A percentile compares a stretch with the other conserved stretches of the same genome.
Evolutionary conservation across 2,113 vertebrate genomes (phyloP).

Genomic region (Catagonus wagneri): DNA sequence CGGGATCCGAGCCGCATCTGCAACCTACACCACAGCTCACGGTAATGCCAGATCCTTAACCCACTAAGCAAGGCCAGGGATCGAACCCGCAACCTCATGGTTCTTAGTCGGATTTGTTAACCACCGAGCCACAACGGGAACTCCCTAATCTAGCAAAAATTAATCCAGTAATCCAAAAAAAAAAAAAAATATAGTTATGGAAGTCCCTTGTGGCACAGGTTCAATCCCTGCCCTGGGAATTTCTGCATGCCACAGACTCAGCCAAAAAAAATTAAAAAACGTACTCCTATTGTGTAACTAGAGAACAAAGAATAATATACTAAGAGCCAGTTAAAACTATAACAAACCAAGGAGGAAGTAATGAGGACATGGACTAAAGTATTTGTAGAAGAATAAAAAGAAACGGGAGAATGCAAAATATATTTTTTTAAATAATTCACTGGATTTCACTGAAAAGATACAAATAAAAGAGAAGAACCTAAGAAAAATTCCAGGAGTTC

Average conservation of each 20-base stretch:
- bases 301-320: conserved; percentile 20
- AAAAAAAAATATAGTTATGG: not conserved
- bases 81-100: no score
- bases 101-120: no score
- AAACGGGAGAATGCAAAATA: not conserved
- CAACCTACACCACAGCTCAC: no score
- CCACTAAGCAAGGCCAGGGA: no score
- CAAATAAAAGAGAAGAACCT: not conserved
- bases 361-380: not conserved
- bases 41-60: no score
- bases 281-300: not conserved
- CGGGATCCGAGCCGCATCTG: no score
- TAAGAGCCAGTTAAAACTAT: conserved; percentile 32
- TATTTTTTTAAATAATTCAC: not conserved
- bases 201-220: no score
- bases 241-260: no score
- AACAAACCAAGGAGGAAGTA: not conserved
- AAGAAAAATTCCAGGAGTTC: not conserved
- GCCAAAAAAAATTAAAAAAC: not conserved
- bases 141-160: not conserved
- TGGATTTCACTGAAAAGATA: conserved; percentile 36
- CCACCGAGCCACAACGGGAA: no score
- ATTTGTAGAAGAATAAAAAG: conserved; percentile 7
- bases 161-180: not conserved
- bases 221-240: no score